Conservation (phyloP, 2,888 invertebrate genomes). For the Dicyrtomina minuta region DNA sequence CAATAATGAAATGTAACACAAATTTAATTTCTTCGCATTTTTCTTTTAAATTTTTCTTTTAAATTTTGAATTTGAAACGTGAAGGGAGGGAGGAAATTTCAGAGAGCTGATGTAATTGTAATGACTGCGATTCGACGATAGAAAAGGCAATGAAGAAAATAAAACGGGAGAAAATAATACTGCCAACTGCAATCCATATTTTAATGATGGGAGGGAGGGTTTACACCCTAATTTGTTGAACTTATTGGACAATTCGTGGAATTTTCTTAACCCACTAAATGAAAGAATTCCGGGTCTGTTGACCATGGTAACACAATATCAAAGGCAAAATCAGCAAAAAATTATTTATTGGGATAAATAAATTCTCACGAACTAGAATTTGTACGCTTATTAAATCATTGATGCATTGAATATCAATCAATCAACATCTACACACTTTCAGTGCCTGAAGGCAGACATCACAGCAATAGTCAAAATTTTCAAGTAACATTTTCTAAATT, state of each 20-base stretch:
- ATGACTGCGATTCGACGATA: conserved; percentile 1
- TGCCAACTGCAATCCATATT: not conserved
- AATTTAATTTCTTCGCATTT: too few species aligned
- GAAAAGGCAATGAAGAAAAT: conserved; percentile 11
- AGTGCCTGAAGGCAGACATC: too few species aligned
- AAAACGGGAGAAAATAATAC: not conserved
- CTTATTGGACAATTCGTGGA: not conserved
- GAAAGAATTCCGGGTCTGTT: not conserved
- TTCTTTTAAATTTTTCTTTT: too few species aligned
- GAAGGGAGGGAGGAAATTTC: not conserved
- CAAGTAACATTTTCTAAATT: conserved; percentile 6
- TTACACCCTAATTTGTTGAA: too few species aligned
- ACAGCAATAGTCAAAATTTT: conserved; percentile 14
- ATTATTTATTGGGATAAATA: too few species aligned
- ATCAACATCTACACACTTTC: not conserved
- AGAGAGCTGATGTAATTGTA: too few species aligned
- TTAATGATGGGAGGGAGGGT: too few species aligned
- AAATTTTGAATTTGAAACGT: conserved; percentile 6
- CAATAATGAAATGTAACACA: not conserved
- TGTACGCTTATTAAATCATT: not conserved
- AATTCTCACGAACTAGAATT: too few species aligned
- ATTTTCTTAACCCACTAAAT: not conserved
- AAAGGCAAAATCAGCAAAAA: too few species aligned
- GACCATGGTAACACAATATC: too few species aligned
- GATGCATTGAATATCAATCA: not conserved